Evolutionary conservation across 53 echinoderm and acorn worm genomes (phyloP).

Genomic region (Mesocentrotus franciscanus): DNA sequence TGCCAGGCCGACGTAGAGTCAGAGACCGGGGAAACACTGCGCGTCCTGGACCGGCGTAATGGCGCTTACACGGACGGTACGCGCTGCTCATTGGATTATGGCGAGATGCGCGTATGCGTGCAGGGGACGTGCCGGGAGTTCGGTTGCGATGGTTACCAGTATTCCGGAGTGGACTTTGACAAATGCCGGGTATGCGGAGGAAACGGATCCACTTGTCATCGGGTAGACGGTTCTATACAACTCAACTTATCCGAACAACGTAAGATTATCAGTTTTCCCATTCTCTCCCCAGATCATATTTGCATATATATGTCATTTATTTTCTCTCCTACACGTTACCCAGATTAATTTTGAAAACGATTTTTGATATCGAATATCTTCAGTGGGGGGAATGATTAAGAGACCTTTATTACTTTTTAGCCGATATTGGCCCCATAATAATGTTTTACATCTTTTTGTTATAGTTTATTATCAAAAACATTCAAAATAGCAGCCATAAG

Average conservation of each 20-base stretch:
- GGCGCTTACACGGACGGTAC: slow-evolving; percentile 37
- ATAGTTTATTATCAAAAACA: too few species aligned
- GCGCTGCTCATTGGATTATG: slow-evolving; percentile 41
- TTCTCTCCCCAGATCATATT: neutral
- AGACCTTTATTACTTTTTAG: too few species aligned
- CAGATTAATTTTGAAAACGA: too few species aligned
- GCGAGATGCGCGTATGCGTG: slow-evolving; percentile 44
- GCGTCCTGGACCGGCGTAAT: neutral
- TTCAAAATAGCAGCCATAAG: too few species aligned
- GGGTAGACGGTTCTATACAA: slow-evolving; percentile 65
- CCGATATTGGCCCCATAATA: too few species aligned
- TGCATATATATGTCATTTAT: neutral
- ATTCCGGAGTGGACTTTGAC: slow-evolving; percentile 72
- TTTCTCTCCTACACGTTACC: neutral
- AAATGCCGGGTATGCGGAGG: slow-evolving; percentile 84
- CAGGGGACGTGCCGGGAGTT: slow-evolving; percentile 67
- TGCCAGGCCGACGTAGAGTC: slow-evolving; percentile 36
- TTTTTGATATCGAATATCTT: too few species aligned
- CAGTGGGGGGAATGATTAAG: too few species aligned
- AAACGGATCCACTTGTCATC: slow-evolving; percentile 67
- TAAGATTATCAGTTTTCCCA: slow-evolving; percentile 44
- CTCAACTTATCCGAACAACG: slow-evolving; percentile 77
- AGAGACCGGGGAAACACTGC: neutral
- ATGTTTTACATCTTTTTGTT: too few species aligned
- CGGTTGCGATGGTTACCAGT: slow-evolving; percentile 81